Base-by-base conservation (phyloP, 2,888 invertebrate species). In the Coleophora deauratella region DNA sequence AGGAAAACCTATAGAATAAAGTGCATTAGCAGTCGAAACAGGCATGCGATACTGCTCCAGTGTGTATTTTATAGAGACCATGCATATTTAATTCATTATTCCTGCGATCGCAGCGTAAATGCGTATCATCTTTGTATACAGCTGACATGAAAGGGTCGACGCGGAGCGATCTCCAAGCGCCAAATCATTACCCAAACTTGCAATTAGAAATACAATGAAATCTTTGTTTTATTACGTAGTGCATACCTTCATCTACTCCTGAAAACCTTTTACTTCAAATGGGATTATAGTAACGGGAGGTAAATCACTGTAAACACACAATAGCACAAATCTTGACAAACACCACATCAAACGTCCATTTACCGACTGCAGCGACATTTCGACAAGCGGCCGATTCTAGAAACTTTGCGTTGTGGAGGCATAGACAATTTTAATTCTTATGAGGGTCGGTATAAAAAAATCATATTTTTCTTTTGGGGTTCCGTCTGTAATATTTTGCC, bases 161-260 rank as follows among this genome's bases (percentile, higher is more conserved):
- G 70, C 72, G 64, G 54, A 72, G 64, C 54, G 54, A 63, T 61
- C 57, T 60, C 66, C 68, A 72, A 81, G 77, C 81, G 74, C 79
- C 75, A 79, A 77, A 66, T 66, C 62, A 61, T 51, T 58, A 57
- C 48, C 48, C 49, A 47, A 47, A 55, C 48, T 60, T 51, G 31
- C 34, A 47, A 46, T 40, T 11, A 45, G 33, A 46, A 46, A 41
- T 47, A 40, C 51, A 37, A 47, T 43, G 27, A 67, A 64, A 62
- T 61, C 57, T 62, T 37, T 42, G 50, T 50, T 36, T 15, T 51
- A 52, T 50, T 53, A 49, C 49, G 43, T 49, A 46, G 50, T 54
- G 65, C 58, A 59, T 77, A 89, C 89, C 89, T 89, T 89, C 89
- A 89, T 89, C 89, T 89, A 89, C 89, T 88, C 88, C 88, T 88